phyloP scores from a whole-genome alignment of 2,113 vertebrate species.

The Carlito syrichta region DNA sequence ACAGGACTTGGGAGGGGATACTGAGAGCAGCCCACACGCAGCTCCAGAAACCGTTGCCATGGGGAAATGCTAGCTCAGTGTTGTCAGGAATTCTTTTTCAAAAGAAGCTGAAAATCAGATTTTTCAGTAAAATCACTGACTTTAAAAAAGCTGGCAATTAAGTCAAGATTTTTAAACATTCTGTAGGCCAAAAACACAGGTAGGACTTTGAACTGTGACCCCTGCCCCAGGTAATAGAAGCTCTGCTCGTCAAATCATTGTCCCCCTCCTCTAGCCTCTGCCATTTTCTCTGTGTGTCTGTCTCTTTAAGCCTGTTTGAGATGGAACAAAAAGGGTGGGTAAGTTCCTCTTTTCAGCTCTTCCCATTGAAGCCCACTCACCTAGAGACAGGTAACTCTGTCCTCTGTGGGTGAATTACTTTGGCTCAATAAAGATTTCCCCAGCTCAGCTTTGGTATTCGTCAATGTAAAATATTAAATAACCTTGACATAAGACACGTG shows the following conservation, averaged over 20 bases:
- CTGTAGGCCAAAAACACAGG: not conserved
- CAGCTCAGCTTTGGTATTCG: not conserved
- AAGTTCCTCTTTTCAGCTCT: not conserved
- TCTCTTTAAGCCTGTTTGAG: too few relatives aligned
- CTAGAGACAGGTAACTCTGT: not conserved
- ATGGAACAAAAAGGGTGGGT: fast-evolving
- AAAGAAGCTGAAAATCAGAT: not conserved
- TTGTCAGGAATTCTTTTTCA: not conserved
- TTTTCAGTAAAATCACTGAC: not conserved
- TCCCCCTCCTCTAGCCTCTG: not conserved
- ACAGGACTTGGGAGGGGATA: too few relatives aligned
- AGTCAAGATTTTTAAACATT: not conserved
- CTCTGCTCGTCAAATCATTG: fast-evolving
- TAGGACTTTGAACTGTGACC: not conserved
- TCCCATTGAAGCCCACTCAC: not conserved
- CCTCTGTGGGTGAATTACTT: not conserved
- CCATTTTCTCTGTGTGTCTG: not conserved
- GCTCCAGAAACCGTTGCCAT: not conserved
- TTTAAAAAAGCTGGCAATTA: not conserved
- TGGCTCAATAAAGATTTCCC: not conserved
- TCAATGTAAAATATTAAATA: not conserved
- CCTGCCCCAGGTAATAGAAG: not conserved
- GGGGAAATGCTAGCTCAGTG: not conserved
- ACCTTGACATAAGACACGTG: not conserved
- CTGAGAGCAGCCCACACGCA: not conserved